Conservation (phyloP, 2,888 invertebrate species). For the Caenorhabditis sinica region DNA sequence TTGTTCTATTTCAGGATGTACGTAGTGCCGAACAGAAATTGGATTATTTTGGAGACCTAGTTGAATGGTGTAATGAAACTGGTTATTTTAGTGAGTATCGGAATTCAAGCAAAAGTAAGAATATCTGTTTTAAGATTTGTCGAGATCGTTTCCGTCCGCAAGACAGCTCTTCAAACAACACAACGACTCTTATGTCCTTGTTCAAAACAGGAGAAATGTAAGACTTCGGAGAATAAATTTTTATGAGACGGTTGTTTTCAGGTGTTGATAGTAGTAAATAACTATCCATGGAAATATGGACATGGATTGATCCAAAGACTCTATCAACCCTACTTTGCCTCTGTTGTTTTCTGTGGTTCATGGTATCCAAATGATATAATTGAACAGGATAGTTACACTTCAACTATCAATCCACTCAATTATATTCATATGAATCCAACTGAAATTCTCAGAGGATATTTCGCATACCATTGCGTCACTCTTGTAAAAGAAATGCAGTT, state of each 20-base stretch:
- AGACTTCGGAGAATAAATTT: not conserved
- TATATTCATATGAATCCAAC: slow-evolving; percentile 55
- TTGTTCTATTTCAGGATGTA: not conserved
- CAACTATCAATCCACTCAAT: slow-evolving; percentile 34
- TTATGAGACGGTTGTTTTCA: not conserved
- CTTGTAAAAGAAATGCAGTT: slow-evolving; percentile 46
- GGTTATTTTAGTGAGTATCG: slow-evolving; percentile 23
- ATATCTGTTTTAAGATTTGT: slow-evolving; percentile 9
- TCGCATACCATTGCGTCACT: slow-evolving; percentile 54
- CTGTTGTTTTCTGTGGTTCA: slow-evolving; percentile 56
- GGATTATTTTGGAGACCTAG: slow-evolving; percentile 35
- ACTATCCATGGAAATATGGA: slow-evolving; percentile 39
- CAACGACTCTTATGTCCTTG: slow-evolving; percentile 22
- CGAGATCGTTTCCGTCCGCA: slow-evolving; percentile 18
- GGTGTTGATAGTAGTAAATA: slow-evolving; percentile 54
- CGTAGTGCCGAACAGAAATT: slow-evolving; percentile 17
- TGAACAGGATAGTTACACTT: slow-evolving; percentile 21
- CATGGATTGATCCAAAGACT: slow-evolving; percentile 47
- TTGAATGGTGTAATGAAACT: slow-evolving; percentile 48
- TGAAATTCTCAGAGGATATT: slow-evolving; percentile 48
- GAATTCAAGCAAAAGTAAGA: too few relatives aligned
- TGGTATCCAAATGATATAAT: slow-evolving; percentile 23
- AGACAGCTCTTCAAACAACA: slow-evolving; percentile 15
- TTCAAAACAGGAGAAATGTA: slow-evolving; percentile 22
- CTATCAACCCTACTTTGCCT: slow-evolving; percentile 59